phyloP scores from a whole-genome alignment of 2,797 vertebrate genomes.

The Orientallactaga sibirica region DNA sequence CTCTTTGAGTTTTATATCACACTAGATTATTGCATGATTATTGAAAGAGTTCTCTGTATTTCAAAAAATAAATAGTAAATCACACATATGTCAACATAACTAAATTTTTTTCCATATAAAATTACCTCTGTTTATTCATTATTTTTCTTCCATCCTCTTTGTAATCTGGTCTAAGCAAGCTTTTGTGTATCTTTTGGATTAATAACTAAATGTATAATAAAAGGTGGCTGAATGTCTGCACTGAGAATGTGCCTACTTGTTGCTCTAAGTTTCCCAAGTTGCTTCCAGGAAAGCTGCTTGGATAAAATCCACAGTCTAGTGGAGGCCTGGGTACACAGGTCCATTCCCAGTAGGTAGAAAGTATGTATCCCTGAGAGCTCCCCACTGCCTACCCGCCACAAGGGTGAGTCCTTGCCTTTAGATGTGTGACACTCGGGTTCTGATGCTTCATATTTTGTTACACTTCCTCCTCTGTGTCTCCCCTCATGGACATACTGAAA shows the following conservation, averaged over 20 bases:
- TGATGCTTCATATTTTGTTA: not conserved
- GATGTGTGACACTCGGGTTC: not conserved
- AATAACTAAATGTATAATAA: not conserved
- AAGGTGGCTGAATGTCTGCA: not conserved
- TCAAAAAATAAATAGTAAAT: not conserved
- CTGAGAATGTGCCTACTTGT: not conserved
- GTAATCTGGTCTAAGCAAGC: not conserved
- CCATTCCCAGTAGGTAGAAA: no score
- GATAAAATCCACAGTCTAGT: not conserved
- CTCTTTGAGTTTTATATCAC: not conserved
- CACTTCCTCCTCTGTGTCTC: not conserved
- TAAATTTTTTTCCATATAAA: not conserved
- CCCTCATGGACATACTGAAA: not conserved
- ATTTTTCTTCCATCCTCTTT: not conserved
- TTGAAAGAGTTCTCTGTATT: not conserved
- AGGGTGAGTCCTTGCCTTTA: not conserved
- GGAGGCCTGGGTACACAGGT: not conserved
- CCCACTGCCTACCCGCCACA: accelerated
- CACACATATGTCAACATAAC: not conserved
- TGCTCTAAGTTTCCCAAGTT: not conserved
- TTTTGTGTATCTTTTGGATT: not conserved
- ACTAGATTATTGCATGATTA: no score
- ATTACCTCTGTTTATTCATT: not conserved
- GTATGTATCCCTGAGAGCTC: not conserved
- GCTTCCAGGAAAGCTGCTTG: not conserved